Percentiles rank a stretch among this genome's conserved stretches.
Evolutionary conservation across 2,113 vertebrate genomes (phyloP).

Genomic region (Crotalus horridus): DNA sequence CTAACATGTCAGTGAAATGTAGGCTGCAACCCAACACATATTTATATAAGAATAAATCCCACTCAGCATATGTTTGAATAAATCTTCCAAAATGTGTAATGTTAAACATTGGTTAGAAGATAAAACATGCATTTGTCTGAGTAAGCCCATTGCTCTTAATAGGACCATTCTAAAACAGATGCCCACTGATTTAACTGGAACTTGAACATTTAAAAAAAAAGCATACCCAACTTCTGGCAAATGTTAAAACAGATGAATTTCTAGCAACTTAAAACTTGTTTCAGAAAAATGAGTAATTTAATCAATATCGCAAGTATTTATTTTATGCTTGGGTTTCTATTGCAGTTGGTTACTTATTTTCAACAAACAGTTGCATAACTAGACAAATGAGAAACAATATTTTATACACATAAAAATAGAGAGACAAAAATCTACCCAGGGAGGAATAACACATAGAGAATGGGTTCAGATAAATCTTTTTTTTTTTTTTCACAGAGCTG

Average conservation of each 20-base stretch:
- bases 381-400: neutral
- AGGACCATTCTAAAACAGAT: neutral
- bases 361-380: rapidly evolving
- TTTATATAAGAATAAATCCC: neutral
- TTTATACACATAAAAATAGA: neutral
- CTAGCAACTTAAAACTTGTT: neutral
- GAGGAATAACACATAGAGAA: neutral
- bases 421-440: neutral
- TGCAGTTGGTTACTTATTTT: rapidly evolving
- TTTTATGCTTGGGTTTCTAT: neutral
- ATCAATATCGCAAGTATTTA: neutral
- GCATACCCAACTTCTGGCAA: neutral
- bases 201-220: neutral
- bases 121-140: neutral
- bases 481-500: neutral
- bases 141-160: neutral
- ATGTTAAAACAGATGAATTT: neutral
- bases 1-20: neutral
- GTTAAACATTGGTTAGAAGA: neutral
- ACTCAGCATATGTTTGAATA: neutral
- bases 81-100: neutral
- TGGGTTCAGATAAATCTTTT: neutral
- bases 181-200: neutral
- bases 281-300: neutral
- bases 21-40: neutral